These are phyloP conservation scores for Chamaedrilus cognettii DNA, from an alignment of 2,888 invertebrate genomes.

Conservation along the genomic window DNA sequence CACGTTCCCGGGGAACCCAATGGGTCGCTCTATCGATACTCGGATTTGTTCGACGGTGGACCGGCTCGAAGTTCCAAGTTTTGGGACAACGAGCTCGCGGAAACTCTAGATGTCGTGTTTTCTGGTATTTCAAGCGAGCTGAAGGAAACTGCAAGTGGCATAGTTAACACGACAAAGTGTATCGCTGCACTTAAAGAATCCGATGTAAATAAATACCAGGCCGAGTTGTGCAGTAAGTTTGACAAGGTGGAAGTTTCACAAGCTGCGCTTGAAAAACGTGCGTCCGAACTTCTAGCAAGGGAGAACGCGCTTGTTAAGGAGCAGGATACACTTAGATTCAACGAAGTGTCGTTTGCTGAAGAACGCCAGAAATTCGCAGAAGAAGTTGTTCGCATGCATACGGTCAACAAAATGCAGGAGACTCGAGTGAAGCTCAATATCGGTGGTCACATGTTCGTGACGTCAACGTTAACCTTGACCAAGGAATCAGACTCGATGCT, in stretches of 20 bases:
- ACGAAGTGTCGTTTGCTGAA: conserved; percentile 17
- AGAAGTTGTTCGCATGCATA: conserved; percentile 29
- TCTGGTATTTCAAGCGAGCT: conserved; percentile 27
- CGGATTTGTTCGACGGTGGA: conserved; percentile 10
- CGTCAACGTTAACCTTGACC: conserved; percentile 41
- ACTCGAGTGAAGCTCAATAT: conserved; percentile 41
- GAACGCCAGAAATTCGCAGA: conserved; percentile 29
- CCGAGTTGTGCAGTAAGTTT: conserved; percentile 19
- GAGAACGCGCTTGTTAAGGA: conserved; percentile 1
- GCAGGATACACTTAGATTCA: conserved; percentile 11
- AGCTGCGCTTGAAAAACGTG: neutral
- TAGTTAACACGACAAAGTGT: conserved; percentile 33
- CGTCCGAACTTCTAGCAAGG: neutral
- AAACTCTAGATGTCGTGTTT: conserved; percentile 31
- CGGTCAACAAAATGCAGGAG: conserved; percentile 36
- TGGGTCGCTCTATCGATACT: conserved; percentile 28
- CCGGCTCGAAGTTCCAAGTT: neutral
- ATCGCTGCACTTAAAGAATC: conserved; percentile 28
- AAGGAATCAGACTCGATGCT: conserved; percentile 40
- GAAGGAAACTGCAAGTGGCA: conserved; percentile 30
- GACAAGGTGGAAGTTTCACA: conserved; percentile 3
- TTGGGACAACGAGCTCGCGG: conserved; percentile 33
- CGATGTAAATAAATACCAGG: conserved; percentile 20
- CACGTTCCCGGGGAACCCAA: conserved; percentile 31
- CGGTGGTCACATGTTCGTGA: conserved; percentile 41